phyloP scores from a whole-genome alignment of 2,797 vertebrate species.

The Peromyscus eremicus region DNA sequence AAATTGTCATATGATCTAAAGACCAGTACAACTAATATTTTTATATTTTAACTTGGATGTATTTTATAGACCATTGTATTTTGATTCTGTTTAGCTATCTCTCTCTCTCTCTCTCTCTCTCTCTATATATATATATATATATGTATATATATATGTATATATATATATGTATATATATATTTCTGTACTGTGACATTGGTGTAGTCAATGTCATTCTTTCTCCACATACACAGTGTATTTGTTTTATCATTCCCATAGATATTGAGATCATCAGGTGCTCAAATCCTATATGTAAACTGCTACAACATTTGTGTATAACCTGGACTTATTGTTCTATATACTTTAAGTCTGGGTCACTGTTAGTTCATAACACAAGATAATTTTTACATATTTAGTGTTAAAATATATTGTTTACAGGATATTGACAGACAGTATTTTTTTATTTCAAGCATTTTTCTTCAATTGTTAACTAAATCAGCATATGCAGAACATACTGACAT shows the following conservation, averaged over 20 bases:
- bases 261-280: not conserved
- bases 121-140: no score
- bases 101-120: no score
- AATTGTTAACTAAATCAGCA: not conserved
- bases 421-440: not conserved
- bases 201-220: not conserved
- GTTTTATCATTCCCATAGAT: not conserved
- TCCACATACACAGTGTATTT: not conserved
- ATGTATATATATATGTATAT: not conserved
- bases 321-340: not conserved
- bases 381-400: not conserved
- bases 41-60: not conserved
- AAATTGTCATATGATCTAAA: not conserved
- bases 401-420: not conserved
- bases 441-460: not conserved
- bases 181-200: not conserved
- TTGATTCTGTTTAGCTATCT: not conserved
- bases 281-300: not conserved
- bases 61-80: not conserved
- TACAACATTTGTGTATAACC: no score
- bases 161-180: not conserved
- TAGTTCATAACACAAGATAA: not conserved
- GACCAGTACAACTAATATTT: not conserved
- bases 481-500: not conserved
- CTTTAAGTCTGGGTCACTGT: not conserved